These are phyloP conservation scores for Drosophila kuntzei DNA, from an alignment of 2,888 invertebrate species.

Conservation along the genomic window DNA sequence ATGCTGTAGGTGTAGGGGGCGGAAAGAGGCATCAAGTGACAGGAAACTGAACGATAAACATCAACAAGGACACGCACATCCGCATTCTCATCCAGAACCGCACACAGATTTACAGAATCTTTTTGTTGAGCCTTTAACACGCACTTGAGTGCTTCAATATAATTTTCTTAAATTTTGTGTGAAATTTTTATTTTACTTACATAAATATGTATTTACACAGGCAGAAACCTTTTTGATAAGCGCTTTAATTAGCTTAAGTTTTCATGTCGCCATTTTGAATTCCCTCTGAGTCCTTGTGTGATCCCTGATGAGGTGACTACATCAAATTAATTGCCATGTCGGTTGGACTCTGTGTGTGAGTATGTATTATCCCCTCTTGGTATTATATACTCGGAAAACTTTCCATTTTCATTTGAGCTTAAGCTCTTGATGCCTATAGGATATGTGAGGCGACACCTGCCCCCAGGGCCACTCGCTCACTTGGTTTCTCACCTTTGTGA, in stretches of 20 bases:
- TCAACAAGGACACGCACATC: conserved; percentile 29
- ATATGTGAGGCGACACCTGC: conserved; percentile 21
- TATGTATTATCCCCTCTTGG: conserved; percentile 19
- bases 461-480: conserved; percentile 1
- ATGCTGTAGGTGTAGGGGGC: neutral
- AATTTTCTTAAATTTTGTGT: conserved; percentile 49
- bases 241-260: conserved; percentile 70
- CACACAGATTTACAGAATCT: too few species aligned
- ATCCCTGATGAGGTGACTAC: conserved; percentile 53
- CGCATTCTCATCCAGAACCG: conserved; percentile 16
- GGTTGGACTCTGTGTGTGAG: conserved; percentile 20
- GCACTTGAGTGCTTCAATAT: conserved; percentile 51
- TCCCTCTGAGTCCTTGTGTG: conserved; percentile 26
- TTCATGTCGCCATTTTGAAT: conserved; percentile 49
- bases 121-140: conserved; percentile 45
- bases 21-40: conserved; percentile 11
- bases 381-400: conserved; percentile 32
- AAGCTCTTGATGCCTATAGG: conserved; percentile 26
- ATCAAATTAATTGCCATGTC: conserved; percentile 65
- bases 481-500: conserved; percentile 36
- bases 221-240: conserved; percentile 40
- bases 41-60: conserved; percentile 28
- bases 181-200: conserved; percentile 52
- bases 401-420: conserved; percentile 36
- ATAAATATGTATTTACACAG: neutral